phyloP scores from a whole-genome alignment of 2,888 invertebrate genomes.

The Blera fallax region DNA sequence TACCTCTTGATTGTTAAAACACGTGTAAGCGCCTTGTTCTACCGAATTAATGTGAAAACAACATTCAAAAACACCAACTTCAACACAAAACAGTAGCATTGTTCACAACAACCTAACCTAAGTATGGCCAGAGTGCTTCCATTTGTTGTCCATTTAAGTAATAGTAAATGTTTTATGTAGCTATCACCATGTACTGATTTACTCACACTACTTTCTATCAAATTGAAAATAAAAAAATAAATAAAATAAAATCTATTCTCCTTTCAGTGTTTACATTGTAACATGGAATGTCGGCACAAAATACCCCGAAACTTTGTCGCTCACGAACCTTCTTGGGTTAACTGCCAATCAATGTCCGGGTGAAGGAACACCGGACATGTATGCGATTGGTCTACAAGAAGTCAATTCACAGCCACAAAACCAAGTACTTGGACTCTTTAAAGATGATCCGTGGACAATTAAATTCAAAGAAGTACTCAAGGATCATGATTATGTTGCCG shows the following conservation, averaged over 20 bases:
- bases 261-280: constrained; percentile 86
- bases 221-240: background rate
- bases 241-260: background rate
- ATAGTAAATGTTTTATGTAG: background rate
- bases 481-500: constrained; percentile 87
- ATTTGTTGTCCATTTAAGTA: background rate
- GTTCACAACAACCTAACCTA: too few species aligned
- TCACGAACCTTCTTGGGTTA: constrained; percentile 88
- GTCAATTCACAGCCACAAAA: constrained; percentile 94
- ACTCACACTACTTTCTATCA: background rate
- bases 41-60: too few species aligned
- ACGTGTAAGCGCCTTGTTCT: too few species aligned
- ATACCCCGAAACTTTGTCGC: constrained; percentile 87
- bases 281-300: constrained; percentile 96
- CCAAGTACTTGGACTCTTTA: constrained; percentile 90
- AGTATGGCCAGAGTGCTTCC: too few species aligned
- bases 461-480: constrained; percentile 87
- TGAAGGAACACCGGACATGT: constrained; percentile 90
- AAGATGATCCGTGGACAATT: constrained; percentile 93
- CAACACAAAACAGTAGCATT: background rate
- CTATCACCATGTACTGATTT: background rate
- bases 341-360: constrained; percentile 84
- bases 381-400: constrained; percentile 93
- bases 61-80: background rate
- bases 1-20: too few species aligned